phyloP scores from a whole-genome alignment of 2,113 vertebrate genomes.

The Athene cunicularia region DNA sequence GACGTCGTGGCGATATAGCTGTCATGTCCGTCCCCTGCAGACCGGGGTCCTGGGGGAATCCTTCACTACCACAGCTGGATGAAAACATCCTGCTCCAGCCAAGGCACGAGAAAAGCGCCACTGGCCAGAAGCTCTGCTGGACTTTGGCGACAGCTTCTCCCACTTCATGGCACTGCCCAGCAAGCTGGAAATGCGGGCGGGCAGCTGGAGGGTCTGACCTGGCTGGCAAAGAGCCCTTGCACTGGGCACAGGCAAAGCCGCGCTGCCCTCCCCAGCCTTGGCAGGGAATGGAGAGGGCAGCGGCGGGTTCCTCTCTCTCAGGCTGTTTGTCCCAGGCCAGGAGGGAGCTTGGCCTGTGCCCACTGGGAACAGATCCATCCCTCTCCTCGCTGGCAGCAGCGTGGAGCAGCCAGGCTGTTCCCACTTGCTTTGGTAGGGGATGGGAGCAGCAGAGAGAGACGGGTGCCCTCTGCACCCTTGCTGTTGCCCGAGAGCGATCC shows the following conservation, averaged over 20 bases:
- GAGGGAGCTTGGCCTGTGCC: rapidly evolving
- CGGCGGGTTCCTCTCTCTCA: rapidly evolving
- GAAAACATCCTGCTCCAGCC: not conserved
- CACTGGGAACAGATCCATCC: rapidly evolving
- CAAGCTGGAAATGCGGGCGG: rapidly evolving
- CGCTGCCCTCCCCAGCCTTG: rapidly evolving
- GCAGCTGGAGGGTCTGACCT: not conserved
- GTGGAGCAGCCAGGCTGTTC: not conserved
- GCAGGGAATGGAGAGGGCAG: not conserved
- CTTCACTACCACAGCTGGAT: not conserved
- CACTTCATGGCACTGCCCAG: not conserved
- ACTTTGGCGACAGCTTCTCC: not conserved
- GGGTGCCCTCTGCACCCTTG: rapidly evolving
- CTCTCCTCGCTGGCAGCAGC: not conserved
- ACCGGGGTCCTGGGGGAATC: not conserved
- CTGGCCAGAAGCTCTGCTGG: not conserved
- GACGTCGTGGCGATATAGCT: not conserved
- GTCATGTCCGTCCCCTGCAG: not conserved
- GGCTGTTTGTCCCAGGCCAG: not conserved
- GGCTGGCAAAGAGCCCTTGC: not conserved
- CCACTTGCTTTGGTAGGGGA: not conserved
- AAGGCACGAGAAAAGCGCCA: not conserved
- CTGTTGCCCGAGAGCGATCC: not conserved
- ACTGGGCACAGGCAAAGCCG: not conserved
- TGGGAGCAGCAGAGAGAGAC: not conserved